Base-by-base conservation (phyloP, 2,888 invertebrate genomes). In the Anaspis maculata region DNA sequence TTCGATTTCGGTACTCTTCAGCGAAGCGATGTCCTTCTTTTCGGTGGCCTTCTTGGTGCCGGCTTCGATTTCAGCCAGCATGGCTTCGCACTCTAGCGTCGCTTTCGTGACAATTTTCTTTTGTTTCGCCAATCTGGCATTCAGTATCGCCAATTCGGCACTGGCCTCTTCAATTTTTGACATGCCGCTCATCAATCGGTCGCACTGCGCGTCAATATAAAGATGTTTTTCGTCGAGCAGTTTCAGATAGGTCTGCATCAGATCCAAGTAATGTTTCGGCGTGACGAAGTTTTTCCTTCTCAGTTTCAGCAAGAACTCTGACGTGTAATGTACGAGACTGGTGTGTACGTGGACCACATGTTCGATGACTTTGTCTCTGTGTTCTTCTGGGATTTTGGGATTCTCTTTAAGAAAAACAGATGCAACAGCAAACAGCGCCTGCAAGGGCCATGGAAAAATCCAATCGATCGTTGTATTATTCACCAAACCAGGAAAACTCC, bases 381-480 rank as follows among this genome's bases (percentile, higher is more conserved):
- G 57, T 3, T 45, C 31, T 41, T 57, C 57, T 3, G 64, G 62
- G 34, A 66, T 55, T 34, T 52, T 52, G 1, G 53, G 51, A 32
- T 56, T 79, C 46, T 91, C 83, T 48, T 82, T 76, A 1, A 94
- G 70, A 54, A 81, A 88, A 1, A 86, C 82, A 34, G 83, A 82
- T 1, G 92, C 92, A 1, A 94, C 91, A 0, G 91, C 88, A 32
- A 81, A 69, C 27, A 94, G 61, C 1, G 94, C 94, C 60, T 92
- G 88, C 44, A 82, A 75, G 0, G 94, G 91, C 94, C 94, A 94
- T 0, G 91, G 83, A 63, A 87, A 90, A 59, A 91, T 79, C 92
- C 92, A 94, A 62, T 94, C 90, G 43, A 94, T 90, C 22, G 84
- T 87, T 0, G 90, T 87, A 57, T 88, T 89, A 57, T 90, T 92